Evolutionary conservation across 2,888 invertebrate genomes (phyloP).

Genomic region (Bembecia ichneumoniformis): DNA sequence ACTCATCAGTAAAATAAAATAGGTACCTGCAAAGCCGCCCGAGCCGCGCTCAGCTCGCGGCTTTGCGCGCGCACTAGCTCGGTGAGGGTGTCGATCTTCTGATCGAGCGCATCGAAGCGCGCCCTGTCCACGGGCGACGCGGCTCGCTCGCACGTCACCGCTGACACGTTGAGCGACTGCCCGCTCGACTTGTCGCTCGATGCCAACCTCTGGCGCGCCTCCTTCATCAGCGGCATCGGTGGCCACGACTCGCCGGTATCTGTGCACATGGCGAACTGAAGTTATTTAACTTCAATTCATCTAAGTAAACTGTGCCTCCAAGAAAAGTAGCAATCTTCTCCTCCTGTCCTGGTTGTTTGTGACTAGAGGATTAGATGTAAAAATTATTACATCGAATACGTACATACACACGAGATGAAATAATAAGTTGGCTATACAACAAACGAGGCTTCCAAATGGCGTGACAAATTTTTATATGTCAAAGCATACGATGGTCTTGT

Average conservation of each 20-base stretch:
- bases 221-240: slow-evolving; percentile 57
- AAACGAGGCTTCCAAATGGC: too few species aligned
- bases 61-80: slow-evolving; percentile 59
- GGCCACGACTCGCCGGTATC: slow-evolving; percentile 36
- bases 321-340: too few species aligned
- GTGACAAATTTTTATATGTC: too few species aligned
- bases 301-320: too few species aligned
- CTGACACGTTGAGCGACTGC: slow-evolving; percentile 20
- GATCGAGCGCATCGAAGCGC: slow-evolving; percentile 36
- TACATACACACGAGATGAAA: too few species aligned
- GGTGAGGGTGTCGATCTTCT: slow-evolving; percentile 48
- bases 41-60: slow-evolving; percentile 54
- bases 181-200: slow-evolving; percentile 47
- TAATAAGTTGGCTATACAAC: too few species aligned
- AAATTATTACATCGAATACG: too few species aligned
- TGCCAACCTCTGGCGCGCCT: slow-evolving; percentile 55
- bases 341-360: too few species aligned
- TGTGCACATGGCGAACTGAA: neutral
- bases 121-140: slow-evolving; percentile 15
- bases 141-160: neutral
- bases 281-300: too few species aligned
- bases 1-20: slow-evolving; percentile 1
- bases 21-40: slow-evolving; percentile 29
- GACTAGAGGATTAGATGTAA: too few species aligned
- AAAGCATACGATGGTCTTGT: too few species aligned